Evolutionary conservation across 2,113 vertebrate species (phyloP).

Genomic region (Oreochromis aureus): DNA sequence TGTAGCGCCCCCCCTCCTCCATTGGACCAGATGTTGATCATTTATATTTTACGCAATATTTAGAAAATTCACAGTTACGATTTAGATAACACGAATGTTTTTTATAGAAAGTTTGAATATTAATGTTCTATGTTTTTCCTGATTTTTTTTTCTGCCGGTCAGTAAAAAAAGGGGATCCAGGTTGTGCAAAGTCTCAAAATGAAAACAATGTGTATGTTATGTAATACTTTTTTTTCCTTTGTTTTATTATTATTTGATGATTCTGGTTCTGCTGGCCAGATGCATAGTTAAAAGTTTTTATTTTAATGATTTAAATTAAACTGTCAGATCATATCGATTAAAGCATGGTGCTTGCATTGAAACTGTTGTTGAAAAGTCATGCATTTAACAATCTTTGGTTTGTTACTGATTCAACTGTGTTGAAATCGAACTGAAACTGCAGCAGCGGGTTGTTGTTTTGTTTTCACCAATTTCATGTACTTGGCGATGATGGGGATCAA

Average conservation of each 20-base stretch:
- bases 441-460: conserved; percentile 91
- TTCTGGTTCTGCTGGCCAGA: conserved; percentile 99
- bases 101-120: conserved; percentile 49
- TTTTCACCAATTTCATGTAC: conserved; percentile 94
- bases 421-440: conserved; percentile 95
- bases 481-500: conserved; percentile 89
- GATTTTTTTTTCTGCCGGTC: conserved; percentile 92
- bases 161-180: conserved; percentile 90
- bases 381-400: conserved; percentile 89
- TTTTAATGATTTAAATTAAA: conserved; percentile 99
- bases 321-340: conserved; percentile 91
- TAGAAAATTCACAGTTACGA: conserved; percentile 34
- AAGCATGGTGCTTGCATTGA: conserved; percentile 99
- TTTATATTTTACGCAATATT: conserved; percentile 28
- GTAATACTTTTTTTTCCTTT: conserved; percentile 46
- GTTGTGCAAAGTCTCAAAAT: conserved; percentile 94
- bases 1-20: conserved; percentile 15
- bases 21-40: conserved; percentile 5
- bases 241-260: conserved; percentile 89
- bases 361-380: conserved; percentile 95
- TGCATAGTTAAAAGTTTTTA: conserved; percentile 95
- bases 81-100: conserved; percentile 53
- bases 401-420: conserved; percentile 99
- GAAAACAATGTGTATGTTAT: conserved; percentile 79
- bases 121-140: conserved; percentile 74